These are phyloP conservation scores for Pyrocephalus nanus DNA, from an alignment of 2,797 vertebrate species.

Conservation along the genomic window DNA sequence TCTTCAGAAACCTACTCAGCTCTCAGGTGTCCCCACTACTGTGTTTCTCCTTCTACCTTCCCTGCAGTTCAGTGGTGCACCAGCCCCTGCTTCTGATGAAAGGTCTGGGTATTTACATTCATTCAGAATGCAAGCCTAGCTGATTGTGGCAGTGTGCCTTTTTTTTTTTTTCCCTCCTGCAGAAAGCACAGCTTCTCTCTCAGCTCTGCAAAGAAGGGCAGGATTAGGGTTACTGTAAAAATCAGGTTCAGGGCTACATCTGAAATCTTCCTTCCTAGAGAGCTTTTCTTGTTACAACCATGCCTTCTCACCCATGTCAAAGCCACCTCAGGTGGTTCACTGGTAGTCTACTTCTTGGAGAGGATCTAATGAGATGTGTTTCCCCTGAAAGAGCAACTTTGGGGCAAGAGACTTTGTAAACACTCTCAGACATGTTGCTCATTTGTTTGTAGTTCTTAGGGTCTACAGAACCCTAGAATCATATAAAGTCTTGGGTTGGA, in stretches of 20 bases:
- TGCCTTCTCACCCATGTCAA: neutral
- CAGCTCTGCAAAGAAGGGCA: neutral
- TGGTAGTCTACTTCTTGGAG: neutral
- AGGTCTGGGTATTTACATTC: neutral
- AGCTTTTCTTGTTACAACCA: neutral
- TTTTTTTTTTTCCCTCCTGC: neutral
- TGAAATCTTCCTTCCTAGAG: neutral
- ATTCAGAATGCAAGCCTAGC: neutral
- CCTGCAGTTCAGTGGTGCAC: neutral
- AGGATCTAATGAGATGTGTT: neutral
- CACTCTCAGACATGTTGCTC: neutral
- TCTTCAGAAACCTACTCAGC: neutral
- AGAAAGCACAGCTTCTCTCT: neutral
- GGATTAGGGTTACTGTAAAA: neutral
- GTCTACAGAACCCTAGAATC: neutral
- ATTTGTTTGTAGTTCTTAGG: neutral
- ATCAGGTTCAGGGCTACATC: neutral
- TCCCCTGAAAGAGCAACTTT: neutral
- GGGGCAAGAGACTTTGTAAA: neutral
- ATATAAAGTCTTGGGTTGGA: neutral
- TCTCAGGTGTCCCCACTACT: neutral
- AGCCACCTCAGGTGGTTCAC: neutral
- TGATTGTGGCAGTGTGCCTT: neutral
- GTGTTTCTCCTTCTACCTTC: neutral
- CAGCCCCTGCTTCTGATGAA: neutral